Percentiles rank a stretch among this genome's conserved stretches.
phyloP scores from a whole-genome alignment of 35 echinoderm and acorn worm species.

The Apostichopus parvimensis region DNA sequence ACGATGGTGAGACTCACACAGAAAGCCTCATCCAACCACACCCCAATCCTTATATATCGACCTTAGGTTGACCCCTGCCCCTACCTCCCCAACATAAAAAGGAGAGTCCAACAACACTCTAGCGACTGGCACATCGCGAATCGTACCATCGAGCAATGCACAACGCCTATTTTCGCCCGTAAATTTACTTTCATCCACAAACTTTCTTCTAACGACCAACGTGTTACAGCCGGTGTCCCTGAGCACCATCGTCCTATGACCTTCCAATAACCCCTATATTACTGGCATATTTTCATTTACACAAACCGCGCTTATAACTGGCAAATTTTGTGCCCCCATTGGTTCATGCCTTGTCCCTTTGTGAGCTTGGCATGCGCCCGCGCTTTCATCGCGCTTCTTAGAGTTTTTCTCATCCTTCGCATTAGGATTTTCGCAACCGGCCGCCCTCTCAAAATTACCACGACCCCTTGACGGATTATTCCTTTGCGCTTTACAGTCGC shows the following conservation, averaged over 20 bases:
- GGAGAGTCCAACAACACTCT: conserved; percentile 41
- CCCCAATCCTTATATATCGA: no score
- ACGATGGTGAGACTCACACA: no score
- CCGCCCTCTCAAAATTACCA: neutral
- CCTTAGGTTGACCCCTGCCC: no score
- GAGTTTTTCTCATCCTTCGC: neutral
- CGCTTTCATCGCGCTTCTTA: neutral
- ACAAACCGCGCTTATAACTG: neutral
- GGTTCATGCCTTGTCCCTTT: neutral
- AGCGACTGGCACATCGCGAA: conserved; percentile 30
- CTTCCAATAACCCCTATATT: conserved; percentile 18
- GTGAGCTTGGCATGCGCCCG: neutral
- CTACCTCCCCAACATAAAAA: conserved; percentile 34
- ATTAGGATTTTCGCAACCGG: neutral
- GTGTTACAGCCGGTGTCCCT: conserved; percentile 33
- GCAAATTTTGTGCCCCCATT: neutral
- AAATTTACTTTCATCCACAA: neutral
- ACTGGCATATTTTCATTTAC: neutral
- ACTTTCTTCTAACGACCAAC: neutral
- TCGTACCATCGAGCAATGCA: conserved; percentile 48
- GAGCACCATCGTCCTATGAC: neutral
- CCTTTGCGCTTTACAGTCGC: conserved; percentile 3
- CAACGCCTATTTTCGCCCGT: conserved; percentile 20
- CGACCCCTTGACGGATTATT: no score
- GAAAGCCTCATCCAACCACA: neutral